Conservation (phyloP, 2,797 vertebrate genomes). For the Enteromius argenteus region DNA sequence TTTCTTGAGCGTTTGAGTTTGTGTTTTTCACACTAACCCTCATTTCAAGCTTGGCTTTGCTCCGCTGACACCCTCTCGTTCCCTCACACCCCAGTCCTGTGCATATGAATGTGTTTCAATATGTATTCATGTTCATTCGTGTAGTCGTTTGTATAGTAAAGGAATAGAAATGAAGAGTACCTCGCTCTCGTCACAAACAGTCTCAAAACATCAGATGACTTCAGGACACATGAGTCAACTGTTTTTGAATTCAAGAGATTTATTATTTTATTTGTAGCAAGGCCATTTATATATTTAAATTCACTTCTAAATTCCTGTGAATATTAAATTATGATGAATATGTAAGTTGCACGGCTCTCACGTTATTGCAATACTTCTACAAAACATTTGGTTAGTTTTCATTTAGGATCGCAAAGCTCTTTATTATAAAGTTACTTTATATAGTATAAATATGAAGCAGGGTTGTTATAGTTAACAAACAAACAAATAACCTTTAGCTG, state of each 20-base stretch:
- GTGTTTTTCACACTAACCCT: constrained; percentile 28
- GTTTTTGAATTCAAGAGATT: background rate
- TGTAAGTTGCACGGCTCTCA: background rate
- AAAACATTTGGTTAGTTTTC: background rate
- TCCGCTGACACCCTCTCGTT: constrained; percentile 27
- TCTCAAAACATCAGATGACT: background rate
- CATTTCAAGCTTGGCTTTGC: constrained; percentile 50
- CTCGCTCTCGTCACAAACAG: background rate
- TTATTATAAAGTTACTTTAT: background rate
- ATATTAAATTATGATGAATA: background rate
- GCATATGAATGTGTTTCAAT: constrained; percentile 1
- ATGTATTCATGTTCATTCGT: constrained; percentile 29
- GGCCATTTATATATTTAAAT: background rate
- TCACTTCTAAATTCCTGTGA: background rate
- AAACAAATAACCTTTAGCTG: background rate
- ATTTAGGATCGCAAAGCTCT: background rate
- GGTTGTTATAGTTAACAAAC: background rate
- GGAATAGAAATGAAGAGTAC: background rate
- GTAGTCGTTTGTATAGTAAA: background rate
- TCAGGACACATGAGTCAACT: background rate
- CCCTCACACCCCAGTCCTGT: constrained; percentile 6
- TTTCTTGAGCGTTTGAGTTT: constrained; percentile 60
- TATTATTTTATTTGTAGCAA: background rate
- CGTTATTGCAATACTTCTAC: too few species aligned
- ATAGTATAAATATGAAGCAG: background rate